phyloP scores from a whole-genome alignment of 2,888 invertebrate species.

The Tinea trinotella region DNA sequence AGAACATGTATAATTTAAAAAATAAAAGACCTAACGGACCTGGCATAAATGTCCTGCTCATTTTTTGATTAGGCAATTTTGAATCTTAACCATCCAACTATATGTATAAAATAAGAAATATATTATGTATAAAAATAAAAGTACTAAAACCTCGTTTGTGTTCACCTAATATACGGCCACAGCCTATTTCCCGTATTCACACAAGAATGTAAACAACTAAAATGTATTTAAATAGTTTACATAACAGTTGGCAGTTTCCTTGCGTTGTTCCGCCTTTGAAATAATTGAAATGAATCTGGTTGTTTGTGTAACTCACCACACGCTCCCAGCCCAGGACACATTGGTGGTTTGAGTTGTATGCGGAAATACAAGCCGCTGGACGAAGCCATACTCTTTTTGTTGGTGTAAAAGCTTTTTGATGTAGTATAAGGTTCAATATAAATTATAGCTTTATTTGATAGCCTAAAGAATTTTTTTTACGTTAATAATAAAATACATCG shows the following conservation, averaged over 20 bases:
- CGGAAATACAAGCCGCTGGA: slow-evolving; percentile 2
- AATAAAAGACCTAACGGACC: too few relatives aligned
- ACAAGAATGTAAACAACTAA: not conserved
- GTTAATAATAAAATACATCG: too few relatives aligned
- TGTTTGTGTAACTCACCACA: slow-evolving; percentile 15
- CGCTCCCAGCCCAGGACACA: slow-evolving; percentile 2
- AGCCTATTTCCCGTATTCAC: not conserved
- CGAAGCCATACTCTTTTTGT: slow-evolving; percentile 9
- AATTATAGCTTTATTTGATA: too few relatives aligned
- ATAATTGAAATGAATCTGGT: slow-evolving; percentile 15
- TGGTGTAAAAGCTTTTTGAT: too few relatives aligned
- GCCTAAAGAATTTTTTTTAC: too few relatives aligned
- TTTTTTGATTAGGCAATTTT: too few relatives aligned
- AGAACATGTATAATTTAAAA: too few relatives aligned
- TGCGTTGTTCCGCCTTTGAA: slow-evolving; percentile 10
- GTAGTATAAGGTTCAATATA: too few relatives aligned
- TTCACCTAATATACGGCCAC: too few relatives aligned
- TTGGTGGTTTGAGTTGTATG: not conserved
- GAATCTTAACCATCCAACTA: too few relatives aligned
- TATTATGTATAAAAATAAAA: not conserved
- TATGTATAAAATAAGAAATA: too few relatives aligned
- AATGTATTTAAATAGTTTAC: not conserved
- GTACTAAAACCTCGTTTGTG: not conserved
- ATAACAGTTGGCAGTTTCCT: slow-evolving; percentile 14
- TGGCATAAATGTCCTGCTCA: too few relatives aligned